Percentiles rank a stretch among this genome's conserved stretches.
Evolutionary conservation across 2,113 vertebrate genomes (phyloP).

Genomic region (Lamprologus lemairii): DNA sequence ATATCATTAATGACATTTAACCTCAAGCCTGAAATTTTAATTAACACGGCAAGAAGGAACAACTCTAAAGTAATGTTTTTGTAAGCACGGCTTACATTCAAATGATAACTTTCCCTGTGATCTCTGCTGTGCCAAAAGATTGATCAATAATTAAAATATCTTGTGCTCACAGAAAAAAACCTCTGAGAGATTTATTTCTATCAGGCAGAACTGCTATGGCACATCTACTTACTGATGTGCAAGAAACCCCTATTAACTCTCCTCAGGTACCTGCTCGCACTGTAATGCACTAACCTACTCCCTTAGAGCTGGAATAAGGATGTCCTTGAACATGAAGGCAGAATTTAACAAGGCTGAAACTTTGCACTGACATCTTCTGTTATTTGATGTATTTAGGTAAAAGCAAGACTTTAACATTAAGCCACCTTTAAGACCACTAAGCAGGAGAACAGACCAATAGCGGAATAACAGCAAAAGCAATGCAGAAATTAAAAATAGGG

Average conservation of each 20-base stretch:
- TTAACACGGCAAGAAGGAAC: background rate
- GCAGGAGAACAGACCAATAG: background rate
- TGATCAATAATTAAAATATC: constrained; percentile 19
- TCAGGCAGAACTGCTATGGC: background rate
- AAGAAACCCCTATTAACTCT: constrained; percentile 3
- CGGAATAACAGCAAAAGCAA: background rate
- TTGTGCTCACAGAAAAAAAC: background rate
- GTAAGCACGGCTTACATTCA: background rate
- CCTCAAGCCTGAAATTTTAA: background rate
- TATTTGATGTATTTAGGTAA: background rate
- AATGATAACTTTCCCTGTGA: background rate
- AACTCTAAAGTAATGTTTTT: background rate
- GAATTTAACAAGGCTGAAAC: background rate
- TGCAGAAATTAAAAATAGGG: background rate
- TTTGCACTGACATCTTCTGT: background rate
- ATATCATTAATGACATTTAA: background rate
- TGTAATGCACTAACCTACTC: background rate
- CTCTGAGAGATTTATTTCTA: constrained; percentile 1
- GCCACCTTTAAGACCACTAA: background rate
- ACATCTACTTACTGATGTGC: background rate
- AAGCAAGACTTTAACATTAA: background rate
- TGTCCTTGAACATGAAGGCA: background rate
- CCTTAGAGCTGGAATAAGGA: background rate
- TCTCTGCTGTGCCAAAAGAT: background rate
- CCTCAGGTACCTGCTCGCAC: background rate